A percentile compares a stretch with the other conserved stretches of the same genome.
These are phyloP conservation scores for Lithophane leautieri DNA, from an alignment of 2,888 invertebrate genomes.

Conservation along the genomic window DNA sequence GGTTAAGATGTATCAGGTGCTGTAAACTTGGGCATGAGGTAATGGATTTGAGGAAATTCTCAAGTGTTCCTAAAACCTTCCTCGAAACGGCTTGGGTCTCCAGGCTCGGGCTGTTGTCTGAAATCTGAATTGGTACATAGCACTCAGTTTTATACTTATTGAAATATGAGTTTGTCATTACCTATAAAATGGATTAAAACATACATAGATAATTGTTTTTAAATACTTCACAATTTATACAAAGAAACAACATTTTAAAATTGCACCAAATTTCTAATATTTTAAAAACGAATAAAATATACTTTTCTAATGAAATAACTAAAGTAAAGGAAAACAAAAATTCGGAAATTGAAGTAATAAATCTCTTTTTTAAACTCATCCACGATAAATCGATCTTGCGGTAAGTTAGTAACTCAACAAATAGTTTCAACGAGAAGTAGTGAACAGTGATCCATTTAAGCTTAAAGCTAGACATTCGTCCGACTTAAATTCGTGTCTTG, in stretches of 20 bases:
- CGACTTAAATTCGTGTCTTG: background rate
- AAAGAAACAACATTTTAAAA: background rate
- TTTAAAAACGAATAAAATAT: background rate
- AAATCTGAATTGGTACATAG: background rate
- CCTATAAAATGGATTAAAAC: background rate
- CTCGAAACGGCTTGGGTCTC: background rate
- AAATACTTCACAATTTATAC: background rate
- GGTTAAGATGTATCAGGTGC: background rate
- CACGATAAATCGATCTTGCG: background rate
- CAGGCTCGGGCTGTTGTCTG: background rate
- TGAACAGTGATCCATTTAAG: background rate
- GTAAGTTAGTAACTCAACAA: conserved; percentile 2
- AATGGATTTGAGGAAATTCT: background rate
- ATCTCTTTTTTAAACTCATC: background rate
- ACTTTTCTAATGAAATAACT: background rate
- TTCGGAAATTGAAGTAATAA: background rate
- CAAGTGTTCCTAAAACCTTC: too few relatives aligned
- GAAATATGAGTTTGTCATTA: background rate
- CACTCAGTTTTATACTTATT: background rate
- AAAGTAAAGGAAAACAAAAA: background rate
- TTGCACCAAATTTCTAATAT: background rate
- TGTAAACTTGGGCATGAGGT: background rate
- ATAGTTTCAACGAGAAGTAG: conserved; percentile 8
- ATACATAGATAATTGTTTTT: background rate
- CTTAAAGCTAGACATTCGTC: background rate